Evolutionary conservation across 1,140 invertebrate genomes (phyloP), one percentile per base, ranked within the genome.

Genomic region (Teleopsis dalmanni): DNA sequence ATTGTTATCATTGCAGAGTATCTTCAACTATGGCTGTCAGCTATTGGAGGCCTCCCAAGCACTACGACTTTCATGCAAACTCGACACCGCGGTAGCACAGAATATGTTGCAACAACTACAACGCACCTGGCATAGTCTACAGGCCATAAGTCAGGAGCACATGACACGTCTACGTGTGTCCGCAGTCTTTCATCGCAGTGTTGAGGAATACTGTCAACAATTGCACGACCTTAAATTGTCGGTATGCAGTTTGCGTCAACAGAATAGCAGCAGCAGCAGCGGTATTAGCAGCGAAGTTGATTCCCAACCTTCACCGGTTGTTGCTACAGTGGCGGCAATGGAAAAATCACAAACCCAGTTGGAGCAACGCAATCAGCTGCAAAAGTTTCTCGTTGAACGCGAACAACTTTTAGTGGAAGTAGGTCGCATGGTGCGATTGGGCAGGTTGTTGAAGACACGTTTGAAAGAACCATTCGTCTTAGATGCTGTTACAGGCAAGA

Each of bases 11-110:
- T 61, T 68, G 13, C 57, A 87, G 85, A 82, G 82, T 25, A 87
- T 85, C 3, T 88, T 83, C 60, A 82, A 88, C 42, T 89, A 88
- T 58, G 87, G 86, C 4, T 83, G 81, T 58, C 84, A 87, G 70
- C 63, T 88, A 42, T 71, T 87, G 10, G 82, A 83, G 56, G 85
- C 84, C 11, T 81, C 85, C n/a, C 70, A 85, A 33, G 76, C 83
- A n/a, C 58, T 90, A 13, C 68, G 86, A 42, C 77, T 84, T 38
- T 85, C 85, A 18, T 84, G 85, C 61, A 81, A 84, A 58, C 69
- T 82, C 34, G 56, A 60, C 22, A 72, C 71, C 7, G 49, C 52
- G 41, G 62, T 81, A 10, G 72, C 75, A 29, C 37, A 51, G n/a
- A 41, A 51, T 21, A 47, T 50, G 22, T 42, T 41, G 29, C 62